A percentile compares a stretch with the other conserved stretches of the same genome.
Evolutionary conservation across 2,888 invertebrate species (phyloP).

Genomic region (Limnephilus auricula): DNA sequence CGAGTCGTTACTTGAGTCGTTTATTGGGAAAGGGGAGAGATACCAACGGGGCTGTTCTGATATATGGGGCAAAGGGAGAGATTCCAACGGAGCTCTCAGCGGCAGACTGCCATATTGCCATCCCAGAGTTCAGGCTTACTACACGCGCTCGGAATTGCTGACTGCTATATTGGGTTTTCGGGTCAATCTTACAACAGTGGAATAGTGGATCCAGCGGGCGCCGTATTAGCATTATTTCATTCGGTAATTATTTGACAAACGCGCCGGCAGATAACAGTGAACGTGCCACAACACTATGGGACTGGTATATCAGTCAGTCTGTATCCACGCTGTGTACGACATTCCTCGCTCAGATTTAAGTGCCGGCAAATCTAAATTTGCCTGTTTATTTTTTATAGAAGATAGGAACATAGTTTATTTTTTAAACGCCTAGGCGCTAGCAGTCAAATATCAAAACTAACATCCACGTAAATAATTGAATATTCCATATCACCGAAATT

Average conservation of each 20-base stretch:
- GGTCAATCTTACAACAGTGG: conserved; percentile 17
- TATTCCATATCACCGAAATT: no score
- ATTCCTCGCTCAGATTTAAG: no score
- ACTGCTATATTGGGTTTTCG: conserved; percentile 17
- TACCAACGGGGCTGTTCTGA: not conserved
- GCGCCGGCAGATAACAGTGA: not conserved
- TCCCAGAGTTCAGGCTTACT: not conserved
- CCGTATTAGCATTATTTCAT: not conserved
- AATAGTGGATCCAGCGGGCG: not conserved
- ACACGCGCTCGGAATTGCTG: not conserved
- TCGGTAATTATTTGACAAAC: not conserved
- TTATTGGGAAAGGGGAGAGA: not conserved
- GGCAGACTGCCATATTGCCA: not conserved
- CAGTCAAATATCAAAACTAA: no score
- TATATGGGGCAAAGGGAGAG: not conserved
- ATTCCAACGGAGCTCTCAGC: not conserved
- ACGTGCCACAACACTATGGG: not conserved
- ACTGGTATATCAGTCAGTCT: no score
- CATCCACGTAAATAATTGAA: no score
- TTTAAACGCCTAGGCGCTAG: no score
- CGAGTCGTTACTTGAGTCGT: not conserved
- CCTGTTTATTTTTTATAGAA: no score
- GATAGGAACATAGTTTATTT: no score
- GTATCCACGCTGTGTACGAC: no score
- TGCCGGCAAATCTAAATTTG: no score